A percentile compares a stretch with the other conserved stretches of the same genome.
These are phyloP conservation scores for Anhinga rufa DNA, from an alignment of 2,113 vertebrate genomes.

Conservation along the genomic window DNA sequence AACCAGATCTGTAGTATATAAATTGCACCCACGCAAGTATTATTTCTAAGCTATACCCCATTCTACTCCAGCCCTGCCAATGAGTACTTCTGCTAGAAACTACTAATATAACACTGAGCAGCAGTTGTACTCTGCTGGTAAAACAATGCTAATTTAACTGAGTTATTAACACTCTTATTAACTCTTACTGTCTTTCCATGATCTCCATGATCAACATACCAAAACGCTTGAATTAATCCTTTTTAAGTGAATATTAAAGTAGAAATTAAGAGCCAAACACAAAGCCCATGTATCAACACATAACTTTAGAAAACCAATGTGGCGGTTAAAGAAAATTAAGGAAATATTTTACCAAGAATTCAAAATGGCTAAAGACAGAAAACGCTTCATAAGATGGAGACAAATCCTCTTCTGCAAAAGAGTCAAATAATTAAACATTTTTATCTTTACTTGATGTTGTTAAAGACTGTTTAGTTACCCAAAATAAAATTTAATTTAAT, in stretches of 20 bases:
- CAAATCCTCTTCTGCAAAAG: neutral
- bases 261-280: neutral
- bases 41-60: neutral
- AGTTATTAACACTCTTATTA: neutral
- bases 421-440: neutral
- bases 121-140: neutral
- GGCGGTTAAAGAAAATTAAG: neutral
- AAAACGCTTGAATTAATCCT: neutral
- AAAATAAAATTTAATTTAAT: neutral
- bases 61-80: neutral
- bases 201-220: neutral
- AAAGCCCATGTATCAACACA: neutral
- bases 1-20: neutral
- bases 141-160: neutral
- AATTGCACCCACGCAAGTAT: rapidly evolving
- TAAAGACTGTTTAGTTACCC: neutral
- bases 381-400: neutral
- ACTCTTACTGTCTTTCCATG: neutral
- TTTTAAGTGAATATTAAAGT: neutral
- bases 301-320: neutral
- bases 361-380: neutral
- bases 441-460: neutral
- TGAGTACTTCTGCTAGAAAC: neutral
- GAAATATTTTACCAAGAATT: neutral
- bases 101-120: neutral